phyloP scores from a whole-genome alignment of 2,113 vertebrate genomes.

The Synodontis membranacea region DNA sequence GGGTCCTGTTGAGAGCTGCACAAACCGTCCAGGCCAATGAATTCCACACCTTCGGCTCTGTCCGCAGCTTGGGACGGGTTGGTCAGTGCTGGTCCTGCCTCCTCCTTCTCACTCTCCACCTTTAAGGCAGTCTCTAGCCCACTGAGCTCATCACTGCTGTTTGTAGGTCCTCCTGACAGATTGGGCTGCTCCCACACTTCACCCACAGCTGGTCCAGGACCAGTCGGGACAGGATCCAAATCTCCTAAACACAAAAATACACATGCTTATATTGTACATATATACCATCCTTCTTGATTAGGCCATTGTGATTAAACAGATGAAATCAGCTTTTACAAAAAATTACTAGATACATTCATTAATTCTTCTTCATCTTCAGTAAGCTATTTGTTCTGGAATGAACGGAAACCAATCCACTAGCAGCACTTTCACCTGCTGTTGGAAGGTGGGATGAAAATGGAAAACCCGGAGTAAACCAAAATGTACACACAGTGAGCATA shows the following conservation, averaged over 20 bases:
- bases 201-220: constrained; percentile 18
- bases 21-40: constrained; percentile 77
- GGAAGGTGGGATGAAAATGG: background rate
- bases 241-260: constrained; percentile 57
- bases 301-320: background rate
- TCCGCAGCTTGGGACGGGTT: constrained; percentile 37
- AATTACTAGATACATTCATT: background rate
- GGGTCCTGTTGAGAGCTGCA: constrained; percentile 68
- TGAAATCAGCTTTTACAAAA: background rate
- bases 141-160: constrained; percentile 69
- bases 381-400: too few species aligned
- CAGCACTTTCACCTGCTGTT: background rate
- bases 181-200: constrained; percentile 65
- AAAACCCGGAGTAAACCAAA: background rate
- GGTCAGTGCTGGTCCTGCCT: constrained; percentile 47
- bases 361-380: background rate
- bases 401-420: too few species aligned
- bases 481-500: background rate
- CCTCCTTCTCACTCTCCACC: constrained; percentile 69
- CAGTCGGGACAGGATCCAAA: constrained; percentile 34
- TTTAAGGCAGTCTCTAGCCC: constrained; percentile 72
- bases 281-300: background rate
- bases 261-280: background rate
- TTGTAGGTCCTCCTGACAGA: constrained; percentile 60
- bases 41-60: constrained; percentile 51